These are phyloP conservation scores for Delichon dasypus DNA, from an alignment of 2,797 vertebrate genomes.

Conservation along the genomic window DNA sequence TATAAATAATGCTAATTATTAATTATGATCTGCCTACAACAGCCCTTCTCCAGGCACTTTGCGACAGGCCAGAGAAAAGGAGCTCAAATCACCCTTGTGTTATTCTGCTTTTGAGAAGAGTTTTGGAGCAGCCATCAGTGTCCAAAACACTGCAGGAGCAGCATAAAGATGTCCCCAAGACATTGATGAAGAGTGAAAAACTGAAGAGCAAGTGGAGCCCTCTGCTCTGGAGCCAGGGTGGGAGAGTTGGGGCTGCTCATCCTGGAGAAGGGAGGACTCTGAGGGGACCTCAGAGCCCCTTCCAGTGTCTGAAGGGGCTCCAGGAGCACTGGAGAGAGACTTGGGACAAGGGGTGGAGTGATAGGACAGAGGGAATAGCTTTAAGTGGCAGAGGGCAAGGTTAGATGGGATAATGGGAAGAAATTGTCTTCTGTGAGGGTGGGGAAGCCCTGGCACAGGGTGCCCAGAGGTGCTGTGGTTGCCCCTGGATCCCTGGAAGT, in stretches of 20 bases:
- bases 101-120: neutral
- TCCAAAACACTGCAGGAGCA: neutral
- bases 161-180: rapidly evolving
- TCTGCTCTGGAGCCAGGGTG: neutral
- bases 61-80: neutral
- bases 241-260: neutral
- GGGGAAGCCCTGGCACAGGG: rapidly evolving
- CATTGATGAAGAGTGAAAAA: neutral
- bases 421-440: neutral
- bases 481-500: neutral
- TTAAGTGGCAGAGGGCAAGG: neutral
- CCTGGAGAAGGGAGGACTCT: neutral
- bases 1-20: constrained; percentile 55
- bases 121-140: neutral
- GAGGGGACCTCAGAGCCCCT: neutral
- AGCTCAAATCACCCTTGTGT: neutral
- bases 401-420: neutral
- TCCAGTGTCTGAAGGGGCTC: neutral
- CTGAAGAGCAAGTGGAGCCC: neutral
- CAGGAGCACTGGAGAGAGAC: neutral
- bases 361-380: neutral
- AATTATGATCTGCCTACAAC: constrained; percentile 37
- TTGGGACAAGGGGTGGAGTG: neutral
- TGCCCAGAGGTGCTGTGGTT: neutral
- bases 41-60: neutral